Percentiles rank a stretch among this genome's conserved stretches.
Evolutionary conservation across 2,797 vertebrate genomes (phyloP).

Genomic region (Argyrosomus regius): DNA sequence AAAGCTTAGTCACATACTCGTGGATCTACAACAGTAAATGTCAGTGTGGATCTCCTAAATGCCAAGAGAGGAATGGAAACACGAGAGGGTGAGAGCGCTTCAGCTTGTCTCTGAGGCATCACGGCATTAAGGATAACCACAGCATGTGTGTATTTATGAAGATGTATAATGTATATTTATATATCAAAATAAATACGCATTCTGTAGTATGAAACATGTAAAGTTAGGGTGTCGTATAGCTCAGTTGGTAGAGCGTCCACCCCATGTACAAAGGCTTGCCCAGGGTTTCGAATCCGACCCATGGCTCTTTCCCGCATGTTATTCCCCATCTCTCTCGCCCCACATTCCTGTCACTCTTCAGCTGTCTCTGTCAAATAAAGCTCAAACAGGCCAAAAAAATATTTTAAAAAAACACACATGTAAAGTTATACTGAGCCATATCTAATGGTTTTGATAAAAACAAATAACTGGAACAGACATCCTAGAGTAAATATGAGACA

Average conservation of each 20-base stretch:
- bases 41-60: constrained; percentile 71
- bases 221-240: neutral
- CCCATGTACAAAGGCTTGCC: no score
- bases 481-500: neutral
- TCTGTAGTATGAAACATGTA: neutral
- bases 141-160: constrained; percentile 45
- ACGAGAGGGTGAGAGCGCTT: constrained; percentile 62
- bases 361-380: no score
- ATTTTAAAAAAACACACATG: neutral
- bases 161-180: constrained; percentile 17
- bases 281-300: no score
- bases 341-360: no score
- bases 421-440: neutral
- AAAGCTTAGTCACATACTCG: constrained; percentile 68
- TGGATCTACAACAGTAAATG: constrained; percentile 65
- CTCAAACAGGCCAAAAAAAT: no score
- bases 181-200: neutral
- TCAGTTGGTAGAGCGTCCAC: no score
- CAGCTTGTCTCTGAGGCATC: constrained; percentile 50
- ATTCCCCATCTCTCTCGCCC: no score
- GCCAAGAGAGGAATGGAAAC: constrained; percentile 74
- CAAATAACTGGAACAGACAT: neutral
- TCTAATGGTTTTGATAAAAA: neutral
- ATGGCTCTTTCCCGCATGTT: no score
- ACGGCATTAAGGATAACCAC: constrained; percentile 26